Base-by-base conservation (phyloP, 2,113 vertebrate genomes). In the Alligator sinensis region DNA sequence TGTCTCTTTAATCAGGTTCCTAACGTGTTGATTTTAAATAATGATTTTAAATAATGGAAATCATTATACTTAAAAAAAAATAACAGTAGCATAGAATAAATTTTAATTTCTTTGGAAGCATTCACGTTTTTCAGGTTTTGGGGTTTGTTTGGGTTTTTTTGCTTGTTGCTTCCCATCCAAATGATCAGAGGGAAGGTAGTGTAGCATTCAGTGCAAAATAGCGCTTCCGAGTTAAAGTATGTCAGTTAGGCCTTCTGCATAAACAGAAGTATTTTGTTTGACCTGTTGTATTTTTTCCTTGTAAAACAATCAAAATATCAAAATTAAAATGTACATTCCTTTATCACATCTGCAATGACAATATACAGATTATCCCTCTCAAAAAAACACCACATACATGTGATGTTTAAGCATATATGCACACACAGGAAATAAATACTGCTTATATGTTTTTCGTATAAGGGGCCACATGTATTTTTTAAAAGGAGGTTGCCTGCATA, bases 361-460 rank as follows among this genome's bases (percentile, higher is more conserved):
- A 6, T 21, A 11, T 21, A 6, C 5, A 47, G 11, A 7, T 70
- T 14, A 6, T 9, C 89, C 77, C 77, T 30, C n/a, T 63, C 63
- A 80, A 15, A 11, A 16, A 66, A 61, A 27, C 1, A 1, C 1
- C 5, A 10, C 18, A 3, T 30, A 2, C 15, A 0, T n/a, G 1
- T 66, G 7, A 18, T 2, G 68, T 76, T 0, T n/a, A 6, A 9
- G 19, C 54, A 11, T 58, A 11, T 0, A 0, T 17, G 38, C 13
- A 6, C n/a, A 72, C 11, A 59, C 4, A 38, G 38, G 38, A 38
- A 38, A 38, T 28, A 19, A 57, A 2, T 16, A 5, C 28, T 19
- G 22, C n/a, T 77, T 77, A 55, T 68, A 54, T 54, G 3, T 34
- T 4, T n/a, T 21, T 54, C 4, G 21, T 25, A 89, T 62, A 60